Percentiles rank a stretch among this genome's conserved stretches.
Evolutionary conservation across 1,140 invertebrate genomes (phyloP).

Genomic region (Samia ricini): DNA sequence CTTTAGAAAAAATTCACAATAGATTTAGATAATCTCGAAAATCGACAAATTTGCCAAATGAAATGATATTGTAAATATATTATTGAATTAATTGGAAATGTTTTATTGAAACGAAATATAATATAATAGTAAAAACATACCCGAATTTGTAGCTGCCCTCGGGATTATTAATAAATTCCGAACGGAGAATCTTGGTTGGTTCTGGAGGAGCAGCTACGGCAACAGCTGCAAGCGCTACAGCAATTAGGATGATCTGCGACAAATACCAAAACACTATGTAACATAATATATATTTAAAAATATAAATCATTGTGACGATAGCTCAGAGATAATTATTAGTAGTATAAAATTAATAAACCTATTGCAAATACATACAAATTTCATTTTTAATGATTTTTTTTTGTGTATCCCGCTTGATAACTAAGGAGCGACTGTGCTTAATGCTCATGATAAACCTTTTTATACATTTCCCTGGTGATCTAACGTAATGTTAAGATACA

Average conservation of each 20-base stretch:
- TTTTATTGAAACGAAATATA: too few relatives aligned
- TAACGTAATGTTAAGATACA: conserved; percentile 58
- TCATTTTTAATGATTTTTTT: conserved; percentile 61
- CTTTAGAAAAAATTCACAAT: too few relatives aligned
- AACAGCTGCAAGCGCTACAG: conserved; percentile 58
- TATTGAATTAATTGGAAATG: too few relatives aligned
- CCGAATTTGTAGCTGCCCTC: conserved; percentile 53
- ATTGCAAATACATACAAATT: conserved; percentile 49
- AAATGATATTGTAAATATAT: too few relatives aligned
- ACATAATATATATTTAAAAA: background rate
- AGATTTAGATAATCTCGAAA: too few relatives aligned
- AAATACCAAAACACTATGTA: background rate
- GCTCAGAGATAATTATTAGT: background rate
- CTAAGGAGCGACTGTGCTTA: conserved; percentile 63
- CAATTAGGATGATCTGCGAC: conserved; percentile 57
- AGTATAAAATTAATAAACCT: background rate
- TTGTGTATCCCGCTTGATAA: conserved; percentile 45
- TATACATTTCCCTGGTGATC: conserved; percentile 67
- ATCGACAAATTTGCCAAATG: too few relatives aligned
- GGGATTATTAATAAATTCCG: conserved; percentile 50
- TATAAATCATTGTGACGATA: background rate
- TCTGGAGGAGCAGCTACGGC: conserved; percentile 38
- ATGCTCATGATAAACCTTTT: conserved; percentile 56
- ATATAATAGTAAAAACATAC: conserved; percentile 37
- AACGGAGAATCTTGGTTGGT: conserved; percentile 50